Evolutionary conservation across 2,888 invertebrate genomes (phyloP), one percentile per base, ranked within the genome.

Genomic region (Trimorus sp.): DNA sequence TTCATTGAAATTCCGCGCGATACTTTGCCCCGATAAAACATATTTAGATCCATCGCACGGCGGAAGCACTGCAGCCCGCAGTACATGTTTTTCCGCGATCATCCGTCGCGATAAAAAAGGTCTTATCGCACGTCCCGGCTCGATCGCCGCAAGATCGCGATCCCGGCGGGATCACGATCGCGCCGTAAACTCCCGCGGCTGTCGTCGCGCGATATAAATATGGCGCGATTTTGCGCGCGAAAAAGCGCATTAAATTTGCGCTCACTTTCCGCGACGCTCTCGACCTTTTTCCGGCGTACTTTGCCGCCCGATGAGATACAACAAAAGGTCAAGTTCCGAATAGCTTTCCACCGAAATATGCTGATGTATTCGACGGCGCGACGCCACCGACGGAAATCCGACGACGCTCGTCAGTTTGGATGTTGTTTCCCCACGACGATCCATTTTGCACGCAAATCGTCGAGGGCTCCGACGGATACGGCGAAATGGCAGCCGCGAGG

Each of bases 281-380:
- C 36, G 49, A 40, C 51, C 62, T 71, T 73, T 48, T 58, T 63
- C 12, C 37, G 7, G 40, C 53, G 48, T 62, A 56, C 59, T 59
- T 70, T 59, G 26, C 48, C 26, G 48, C 36, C 48, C 14, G 37
- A 66, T 40, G 38, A 74, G 68, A 79, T 82, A 85, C 82, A 82
- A 83, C 84, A 82, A 85, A 83, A 84, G 85, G 84, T 84, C 84
- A 85, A 85, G 83, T 83, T 76, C 69, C 73, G 79, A 78, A 83
- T 75, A 69, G 70, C 84, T 82, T 77, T 73, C 6, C 70, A 36
- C 56, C 74, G 83, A 82, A 85, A 84, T 85, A 83, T 84, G 84
- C 79, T 85, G 85, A 84, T 83, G 78, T 84, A 86, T 85, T 84
- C 86, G 38, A 12, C 42, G 0, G 65, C 26, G 73, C 71, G 81